Percentiles rank a stretch among this genome's conserved stretches.
These are phyloP conservation scores for Amphiprion percula DNA, from an alignment of 2,113 vertebrate species.

Conservation along the genomic window DNA sequence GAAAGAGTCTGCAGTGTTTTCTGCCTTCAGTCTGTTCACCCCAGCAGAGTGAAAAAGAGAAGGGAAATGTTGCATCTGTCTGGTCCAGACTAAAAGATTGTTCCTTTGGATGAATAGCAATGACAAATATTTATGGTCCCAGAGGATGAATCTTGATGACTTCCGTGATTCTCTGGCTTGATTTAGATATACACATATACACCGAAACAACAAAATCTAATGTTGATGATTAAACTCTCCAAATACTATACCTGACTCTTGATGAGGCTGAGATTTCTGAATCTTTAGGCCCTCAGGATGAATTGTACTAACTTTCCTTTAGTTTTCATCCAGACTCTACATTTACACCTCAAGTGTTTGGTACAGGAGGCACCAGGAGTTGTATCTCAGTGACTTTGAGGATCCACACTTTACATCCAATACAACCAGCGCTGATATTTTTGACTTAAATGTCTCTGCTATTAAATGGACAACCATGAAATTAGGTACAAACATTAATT, in stretches of 20 bases:
- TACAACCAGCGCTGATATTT: too few species aligned
- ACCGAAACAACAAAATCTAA: too few species aligned
- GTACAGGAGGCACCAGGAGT: not conserved
- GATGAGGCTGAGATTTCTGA: not conserved
- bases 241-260: not conserved
- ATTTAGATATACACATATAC: not conserved
- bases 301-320: not conserved
- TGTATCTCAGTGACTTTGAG: not conserved
- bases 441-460: too few species aligned
- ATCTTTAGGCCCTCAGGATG: not conserved
- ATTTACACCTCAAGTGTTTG: not conserved
- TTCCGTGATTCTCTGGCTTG: not conserved
- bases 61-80: not conserved
- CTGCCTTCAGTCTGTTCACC: conserved; percentile 7
- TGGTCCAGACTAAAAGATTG: not conserved
- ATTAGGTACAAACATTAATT: too few species aligned
- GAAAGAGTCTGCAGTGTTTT: conserved; percentile 19
- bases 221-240: too few species aligned
- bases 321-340: not conserved
- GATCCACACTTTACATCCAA: not conserved
- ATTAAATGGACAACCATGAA: too few species aligned
- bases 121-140: not conserved
- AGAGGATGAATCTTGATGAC: not conserved
- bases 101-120: not conserved
- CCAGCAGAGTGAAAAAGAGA: not conserved